Conservation (phyloP, 2,888 invertebrate genomes). For the Clunio marinus region DNA sequence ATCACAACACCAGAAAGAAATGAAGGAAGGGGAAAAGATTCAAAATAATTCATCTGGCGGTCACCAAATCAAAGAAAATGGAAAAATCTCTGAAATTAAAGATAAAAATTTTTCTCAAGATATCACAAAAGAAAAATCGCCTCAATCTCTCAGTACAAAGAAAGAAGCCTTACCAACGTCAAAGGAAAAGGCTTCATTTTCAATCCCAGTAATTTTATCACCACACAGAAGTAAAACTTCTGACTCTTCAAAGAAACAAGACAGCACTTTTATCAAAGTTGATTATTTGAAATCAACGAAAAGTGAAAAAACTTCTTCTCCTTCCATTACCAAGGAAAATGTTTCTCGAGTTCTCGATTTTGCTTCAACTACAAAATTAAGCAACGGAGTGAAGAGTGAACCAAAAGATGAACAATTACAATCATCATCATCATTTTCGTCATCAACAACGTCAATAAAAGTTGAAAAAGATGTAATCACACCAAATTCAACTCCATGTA, state of each 20-base stretch:
- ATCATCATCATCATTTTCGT: too few relatives aligned
- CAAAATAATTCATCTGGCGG: background rate
- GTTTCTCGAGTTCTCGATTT: slow-evolving; percentile 49
- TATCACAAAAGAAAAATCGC: background rate
- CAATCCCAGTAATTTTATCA: background rate
- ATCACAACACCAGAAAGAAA: background rate
- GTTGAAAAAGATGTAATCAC: background rate
- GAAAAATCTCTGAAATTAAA: background rate
- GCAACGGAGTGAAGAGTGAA: background rate
- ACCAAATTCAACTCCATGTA: background rate
- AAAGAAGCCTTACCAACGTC: background rate
- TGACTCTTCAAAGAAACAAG: background rate
- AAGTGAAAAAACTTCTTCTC: slow-evolving; percentile 45
- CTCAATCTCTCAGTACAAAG: slow-evolving; percentile 9
- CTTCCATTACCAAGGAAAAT: slow-evolving; percentile 48
- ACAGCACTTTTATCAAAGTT: slow-evolving; percentile 41
- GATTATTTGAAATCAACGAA: slow-evolving; percentile 41
- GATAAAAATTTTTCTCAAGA: background rate
- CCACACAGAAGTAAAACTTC: background rate
- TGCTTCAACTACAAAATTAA: slow-evolving; percentile 38
- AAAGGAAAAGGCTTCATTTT: background rate
- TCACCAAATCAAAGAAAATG: too few relatives aligned
- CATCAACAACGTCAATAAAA: too few relatives aligned
- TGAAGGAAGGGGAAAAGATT: background rate
- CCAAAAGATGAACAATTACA: too few relatives aligned